Evolutionary conservation across 2,888 invertebrate species (phyloP), one percentile per base, ranked within the genome.

Genomic region (Parthenolecanium corni): DNA sequence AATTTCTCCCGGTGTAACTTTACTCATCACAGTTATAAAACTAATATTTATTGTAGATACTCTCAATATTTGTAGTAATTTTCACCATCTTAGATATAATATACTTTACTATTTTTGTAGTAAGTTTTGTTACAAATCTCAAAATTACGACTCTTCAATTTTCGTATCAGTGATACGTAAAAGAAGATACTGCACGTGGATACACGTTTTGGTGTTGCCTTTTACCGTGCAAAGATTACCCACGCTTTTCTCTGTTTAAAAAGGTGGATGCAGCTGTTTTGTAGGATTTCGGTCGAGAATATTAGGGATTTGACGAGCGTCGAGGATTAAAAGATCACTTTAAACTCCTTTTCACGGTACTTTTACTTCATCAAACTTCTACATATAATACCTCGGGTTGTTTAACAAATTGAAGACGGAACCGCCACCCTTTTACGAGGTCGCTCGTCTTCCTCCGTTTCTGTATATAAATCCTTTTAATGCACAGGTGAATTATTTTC

Each of bases 401-500:
- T 56, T 42, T 42, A 56, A 44, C 56, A 56, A 56, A 56, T 56
- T 56, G 38, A 56, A 42, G 44, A 31, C 9, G 31, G n/a, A 56
- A 56, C 53, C 44, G 42, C 24, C 24, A 42, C 44, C 18, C 44
- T 44, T n/a, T 56, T 56, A 40, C 56, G 42, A 31, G 9, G 56
- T 56, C 23, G 56, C 40, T 44, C 24, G 16, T 16, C 14, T 9
- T 12, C 23, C 12, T 49, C 18, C n/a, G n/a, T n/a, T n/a, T n/a
- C n/a, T n/a, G n/a, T n/a, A 5, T 14, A 31, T 31, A 40, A 56
- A 56, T 56, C 56, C 42, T 44, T 21, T 56, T 56, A 56, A 56
- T 56, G 56, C 56, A 56, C 56, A 56, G 56, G 56, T 56, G 56
- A 56, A 56, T 56, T 56, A 56, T 44, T 56, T 56, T 56, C 40